A percentile compares a stretch with the other conserved stretches of the same genome.
These are phyloP conservation scores for Osmerus eperlanus DNA, from an alignment of 2,113 vertebrate genomes.

Conservation along the genomic window DNA sequence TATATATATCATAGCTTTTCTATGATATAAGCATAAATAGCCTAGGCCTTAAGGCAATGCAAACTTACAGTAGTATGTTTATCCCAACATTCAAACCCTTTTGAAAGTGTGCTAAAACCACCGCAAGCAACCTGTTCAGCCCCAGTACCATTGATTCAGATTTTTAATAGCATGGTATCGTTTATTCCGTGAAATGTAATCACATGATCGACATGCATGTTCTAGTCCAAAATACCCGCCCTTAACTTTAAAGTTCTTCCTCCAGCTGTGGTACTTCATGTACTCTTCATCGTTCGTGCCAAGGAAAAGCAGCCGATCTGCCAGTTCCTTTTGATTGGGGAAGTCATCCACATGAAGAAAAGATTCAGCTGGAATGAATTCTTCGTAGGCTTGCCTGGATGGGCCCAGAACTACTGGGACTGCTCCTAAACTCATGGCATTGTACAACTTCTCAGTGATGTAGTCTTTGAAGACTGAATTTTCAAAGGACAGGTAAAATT, in stretches of 20 bases:
- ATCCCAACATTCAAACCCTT: no score
- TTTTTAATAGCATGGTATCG: slow-evolving; percentile 79
- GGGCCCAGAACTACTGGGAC: slow-evolving; percentile 80
- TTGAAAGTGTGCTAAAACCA: background rate
- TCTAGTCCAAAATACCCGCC: slow-evolving; percentile 79
- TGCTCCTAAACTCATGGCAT: slow-evolving; percentile 76
- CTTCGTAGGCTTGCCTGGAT: slow-evolving; percentile 81
- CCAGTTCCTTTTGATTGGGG: slow-evolving; percentile 76
- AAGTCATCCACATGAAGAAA: slow-evolving; percentile 85
- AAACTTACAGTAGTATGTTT: no score
- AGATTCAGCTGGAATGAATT: slow-evolving; percentile 80
- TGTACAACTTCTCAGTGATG: slow-evolving; percentile 83
- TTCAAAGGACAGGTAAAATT: slow-evolving; percentile 84
- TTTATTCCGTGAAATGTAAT: slow-evolving; percentile 79
- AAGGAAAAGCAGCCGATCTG: slow-evolving; percentile 77
- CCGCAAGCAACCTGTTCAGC: slow-evolving; percentile 42
- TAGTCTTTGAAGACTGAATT: slow-evolving; percentile 85
- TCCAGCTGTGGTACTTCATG: slow-evolving; percentile 80
- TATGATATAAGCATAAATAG: no score
- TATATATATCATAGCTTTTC: no score
- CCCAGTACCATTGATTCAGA: slow-evolving; percentile 84
- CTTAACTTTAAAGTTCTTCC: slow-evolving; percentile 78
- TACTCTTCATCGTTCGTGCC: slow-evolving; percentile 79
- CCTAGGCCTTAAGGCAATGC: no score
- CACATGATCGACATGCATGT: slow-evolving; percentile 79